A percentile compares a stretch with the other conserved stretches of the same genome.
Evolutionary conservation across 2,113 vertebrate genomes (phyloP).

Genomic region (Plecturocebus donacophilus): DNA sequence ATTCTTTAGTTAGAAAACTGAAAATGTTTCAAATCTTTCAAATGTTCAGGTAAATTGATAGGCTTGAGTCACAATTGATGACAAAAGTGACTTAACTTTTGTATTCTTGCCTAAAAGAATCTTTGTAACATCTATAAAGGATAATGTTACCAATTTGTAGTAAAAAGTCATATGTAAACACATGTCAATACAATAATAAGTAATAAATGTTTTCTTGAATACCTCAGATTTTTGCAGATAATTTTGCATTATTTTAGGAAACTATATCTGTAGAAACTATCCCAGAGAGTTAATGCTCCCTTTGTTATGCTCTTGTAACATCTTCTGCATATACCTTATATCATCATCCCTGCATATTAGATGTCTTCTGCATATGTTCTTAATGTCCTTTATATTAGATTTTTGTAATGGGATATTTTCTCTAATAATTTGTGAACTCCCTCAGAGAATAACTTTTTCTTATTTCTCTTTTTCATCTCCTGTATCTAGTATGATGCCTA

Average conservation of each 20-base stretch:
- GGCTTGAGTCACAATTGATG: neutral
- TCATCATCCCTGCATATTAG: neutral
- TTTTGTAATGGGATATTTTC: neutral
- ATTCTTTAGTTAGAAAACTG: neutral
- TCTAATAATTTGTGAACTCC: neutral
- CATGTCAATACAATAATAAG: neutral
- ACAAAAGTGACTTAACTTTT: neutral
- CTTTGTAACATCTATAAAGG: neutral
- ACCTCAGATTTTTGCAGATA: neutral
- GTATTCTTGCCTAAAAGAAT: neutral
- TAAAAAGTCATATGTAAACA: neutral
- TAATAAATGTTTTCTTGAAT: neutral
- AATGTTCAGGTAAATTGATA: constrained; percentile 7
- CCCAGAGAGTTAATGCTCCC: neutral
- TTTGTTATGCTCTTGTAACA: neutral
- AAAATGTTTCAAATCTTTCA: constrained; percentile 21
- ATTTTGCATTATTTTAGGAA: neutral
- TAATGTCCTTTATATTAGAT: neutral
- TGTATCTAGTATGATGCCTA: neutral
- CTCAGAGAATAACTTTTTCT: neutral
- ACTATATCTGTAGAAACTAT: neutral
- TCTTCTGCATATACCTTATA: neutral
- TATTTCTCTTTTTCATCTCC: neutral
- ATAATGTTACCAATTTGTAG: neutral
- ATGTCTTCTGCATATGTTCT: neutral